Evolutionary conservation across 1,140 invertebrate genomes (phyloP), one percentile per base, ranked within the genome.

Genomic region (Oryctes rhinoceros): DNA sequence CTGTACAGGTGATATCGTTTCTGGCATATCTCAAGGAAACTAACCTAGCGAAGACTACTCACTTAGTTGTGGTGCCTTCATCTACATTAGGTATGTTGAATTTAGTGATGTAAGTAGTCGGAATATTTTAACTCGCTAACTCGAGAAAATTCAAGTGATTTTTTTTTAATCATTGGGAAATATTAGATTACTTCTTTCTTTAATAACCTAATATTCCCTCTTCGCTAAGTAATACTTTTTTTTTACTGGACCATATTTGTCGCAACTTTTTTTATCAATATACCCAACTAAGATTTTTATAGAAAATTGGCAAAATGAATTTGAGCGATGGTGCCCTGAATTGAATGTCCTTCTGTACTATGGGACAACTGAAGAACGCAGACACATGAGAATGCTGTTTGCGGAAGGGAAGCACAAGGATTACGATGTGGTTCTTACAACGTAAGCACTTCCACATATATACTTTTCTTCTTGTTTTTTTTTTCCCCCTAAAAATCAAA

Each of bases 221-320:
- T 4, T 44, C 9, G 39, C 39, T 5, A 44, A 44, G 5, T 44
- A 44, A 10, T 44, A 44, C 9, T 7, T 39, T 53, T 53, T 53
- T 53, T 53, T 53, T 13, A 53, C 10, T 53, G 15, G 18, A 13
- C 9, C 39, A 18, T 79, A 11, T 35, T 37, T 13, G 80, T 80
- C n/a, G 9, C 13, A 76, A 47, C 53, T 77, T 79, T 15, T 77
- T 79, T 15, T 47, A 9, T 18, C 49, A 4, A 53, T 13, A 15
- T 13, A 13, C 4, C 65, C 9, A 67, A 79, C 18, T 37, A 44
- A 74, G 24, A 67, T 20, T 67, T 80, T 87, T 87, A 18, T 85
- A 94, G 95, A 96, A 80, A 97, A 98, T 88, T 98, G 97, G 97
- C 91, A 92, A 78, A 91, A 93, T 35, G 97, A 98, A 86, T 90